Conservation (phyloP, 2,888 invertebrate species). For the Latrodectus hesperus region DNA sequence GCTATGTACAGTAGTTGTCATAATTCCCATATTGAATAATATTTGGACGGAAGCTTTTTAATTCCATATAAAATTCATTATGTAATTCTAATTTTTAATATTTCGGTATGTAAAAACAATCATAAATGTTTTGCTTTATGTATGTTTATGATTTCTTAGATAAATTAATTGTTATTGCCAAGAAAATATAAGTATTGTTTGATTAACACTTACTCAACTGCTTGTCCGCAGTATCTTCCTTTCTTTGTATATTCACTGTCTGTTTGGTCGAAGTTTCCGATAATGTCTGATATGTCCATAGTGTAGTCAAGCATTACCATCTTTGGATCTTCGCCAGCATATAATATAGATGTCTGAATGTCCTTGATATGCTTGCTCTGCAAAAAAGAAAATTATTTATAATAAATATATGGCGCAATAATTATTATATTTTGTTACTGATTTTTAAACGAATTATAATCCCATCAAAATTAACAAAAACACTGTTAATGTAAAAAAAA, state of each 20-base stretch:
- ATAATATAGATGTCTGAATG: conserved; percentile 89
- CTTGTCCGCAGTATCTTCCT: conserved; percentile 69
- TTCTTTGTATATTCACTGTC: conserved; percentile 71
- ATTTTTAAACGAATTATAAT: too few species aligned
- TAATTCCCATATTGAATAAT: too few species aligned
- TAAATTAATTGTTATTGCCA: background rate
- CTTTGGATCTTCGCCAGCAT: conserved; percentile 84
- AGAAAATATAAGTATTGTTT: background rate
- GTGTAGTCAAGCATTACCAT: conserved; percentile 88
- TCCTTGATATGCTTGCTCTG: conserved; percentile 88
- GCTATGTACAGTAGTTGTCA: too few species aligned
- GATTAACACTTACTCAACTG: conserved; percentile 69
- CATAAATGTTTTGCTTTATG: too few species aligned
- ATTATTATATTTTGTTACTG: too few species aligned
- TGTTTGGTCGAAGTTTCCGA: conserved; percentile 68
- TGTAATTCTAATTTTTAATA: too few species aligned
- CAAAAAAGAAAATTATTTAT: conserved; percentile 71
- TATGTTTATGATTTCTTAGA: background rate
- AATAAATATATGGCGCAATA: too few species aligned
- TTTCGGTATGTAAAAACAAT: too few species aligned
- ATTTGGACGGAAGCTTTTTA: too few species aligned
- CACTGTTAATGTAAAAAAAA: too few species aligned
- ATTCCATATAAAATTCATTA: too few species aligned
- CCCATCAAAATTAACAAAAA: too few species aligned
- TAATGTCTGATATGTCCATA: conserved; percentile 79